These are phyloP conservation scores for Ibycter americanus DNA, from an alignment of 2,797 vertebrate species.

Conservation along the genomic window DNA sequence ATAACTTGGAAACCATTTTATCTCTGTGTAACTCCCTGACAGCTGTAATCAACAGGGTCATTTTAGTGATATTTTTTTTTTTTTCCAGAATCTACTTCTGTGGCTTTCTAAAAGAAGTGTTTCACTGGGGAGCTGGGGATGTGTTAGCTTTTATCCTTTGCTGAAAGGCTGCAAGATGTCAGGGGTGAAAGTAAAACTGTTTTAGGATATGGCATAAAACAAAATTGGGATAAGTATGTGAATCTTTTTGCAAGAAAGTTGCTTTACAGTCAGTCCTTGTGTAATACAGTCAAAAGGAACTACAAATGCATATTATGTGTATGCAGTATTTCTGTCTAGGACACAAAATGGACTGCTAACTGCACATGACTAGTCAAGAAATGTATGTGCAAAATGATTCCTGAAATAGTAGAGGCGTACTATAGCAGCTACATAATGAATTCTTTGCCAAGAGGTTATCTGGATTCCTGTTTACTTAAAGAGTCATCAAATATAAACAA, in stretches of 20 bases:
- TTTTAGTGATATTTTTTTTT: background rate
- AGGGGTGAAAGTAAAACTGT: background rate
- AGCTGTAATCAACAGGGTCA: constrained; percentile 5
- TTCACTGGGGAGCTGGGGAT: background rate
- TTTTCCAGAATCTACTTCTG: background rate
- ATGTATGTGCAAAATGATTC: background rate
- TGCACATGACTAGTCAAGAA: background rate
- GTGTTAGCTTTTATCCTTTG: background rate
- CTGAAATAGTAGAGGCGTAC: background rate
- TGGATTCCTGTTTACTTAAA: background rate
- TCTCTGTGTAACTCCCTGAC: background rate
- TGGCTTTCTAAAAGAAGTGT: background rate
- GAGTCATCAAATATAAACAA: background rate
- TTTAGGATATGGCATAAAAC: background rate
- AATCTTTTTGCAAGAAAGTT: background rate
- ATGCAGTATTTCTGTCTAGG: background rate
- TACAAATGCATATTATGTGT: background rate
- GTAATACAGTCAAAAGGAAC: background rate
- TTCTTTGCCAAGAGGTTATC: constrained; percentile 10
- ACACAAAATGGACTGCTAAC: background rate
- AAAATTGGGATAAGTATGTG: background rate
- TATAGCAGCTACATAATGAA: background rate
- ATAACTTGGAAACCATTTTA: background rate
- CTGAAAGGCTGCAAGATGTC: background rate
- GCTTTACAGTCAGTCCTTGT: background rate